Evolutionary conservation across 2,113 vertebrate species (phyloP).

Genomic region (Lamprologus sp.): DNA sequence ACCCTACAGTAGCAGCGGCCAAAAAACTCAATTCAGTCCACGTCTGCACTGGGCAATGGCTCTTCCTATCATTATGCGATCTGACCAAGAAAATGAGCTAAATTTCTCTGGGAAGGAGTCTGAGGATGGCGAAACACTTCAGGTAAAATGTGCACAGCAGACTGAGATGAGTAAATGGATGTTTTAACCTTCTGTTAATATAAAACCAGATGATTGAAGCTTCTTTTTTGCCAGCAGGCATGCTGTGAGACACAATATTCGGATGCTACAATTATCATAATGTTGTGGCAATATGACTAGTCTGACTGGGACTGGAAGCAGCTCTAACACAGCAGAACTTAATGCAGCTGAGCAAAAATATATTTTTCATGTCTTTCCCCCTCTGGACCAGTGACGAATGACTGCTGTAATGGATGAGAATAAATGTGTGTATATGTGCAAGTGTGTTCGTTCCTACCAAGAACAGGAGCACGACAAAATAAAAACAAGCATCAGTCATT

Average conservation of each 20-base stretch:
- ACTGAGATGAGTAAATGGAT: not conserved
- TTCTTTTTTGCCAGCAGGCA: not conserved
- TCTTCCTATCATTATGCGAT: slow-evolving; percentile 8
- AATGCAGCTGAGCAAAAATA: slow-evolving; percentile 1
- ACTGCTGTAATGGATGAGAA: not conserved
- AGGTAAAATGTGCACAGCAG: slow-evolving; percentile 21
- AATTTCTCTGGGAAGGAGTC: not conserved
- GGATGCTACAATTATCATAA: slow-evolving; percentile 18
- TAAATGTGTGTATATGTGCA: not conserved
- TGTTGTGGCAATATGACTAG: not conserved
- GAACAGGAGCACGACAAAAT: not conserved
- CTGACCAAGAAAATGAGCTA: not conserved
- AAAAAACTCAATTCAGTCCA: not conserved
- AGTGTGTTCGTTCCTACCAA: not conserved
- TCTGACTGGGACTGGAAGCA: not conserved
- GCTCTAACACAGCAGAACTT: not conserved
- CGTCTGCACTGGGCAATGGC: not conserved
- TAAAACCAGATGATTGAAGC: slow-evolving; percentile 3
- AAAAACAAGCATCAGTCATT: not conserved
- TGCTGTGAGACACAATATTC: slow-evolving; percentile 9
- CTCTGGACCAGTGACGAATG: not conserved
- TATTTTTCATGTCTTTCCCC: not conserved
- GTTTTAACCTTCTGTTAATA: slow-evolving; percentile 38
- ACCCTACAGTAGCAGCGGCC: not conserved
- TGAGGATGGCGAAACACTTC: slow-evolving; percentile 10